Evolutionary conservation across 2,113 vertebrate species (phyloP), one percentile per base, ranked within the genome.

Genomic region (Paratilapia polleni): DNA sequence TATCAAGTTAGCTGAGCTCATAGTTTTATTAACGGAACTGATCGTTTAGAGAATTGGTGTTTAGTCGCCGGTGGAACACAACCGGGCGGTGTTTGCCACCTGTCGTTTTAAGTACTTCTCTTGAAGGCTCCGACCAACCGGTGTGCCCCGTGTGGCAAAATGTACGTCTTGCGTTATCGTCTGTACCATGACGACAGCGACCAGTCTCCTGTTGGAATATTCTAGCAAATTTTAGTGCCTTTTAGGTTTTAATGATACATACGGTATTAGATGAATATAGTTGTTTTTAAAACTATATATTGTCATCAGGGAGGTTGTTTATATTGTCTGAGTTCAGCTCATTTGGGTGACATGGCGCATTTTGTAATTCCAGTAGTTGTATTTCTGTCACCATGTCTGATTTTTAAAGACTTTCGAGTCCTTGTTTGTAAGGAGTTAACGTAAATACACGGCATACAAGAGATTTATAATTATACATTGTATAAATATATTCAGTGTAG

Each of bases 151-250:
- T 86, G 62, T 61, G 6, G 0, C 11, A 85, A 87, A 87, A 6
- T 6, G 56, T 6, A 64, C 83, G 80, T 43, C 24, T 62, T 54
- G 28, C 73, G 20, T 77, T 84, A 47, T 34, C 15, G 7, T 41
- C 20, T 13, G 17, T n/a, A 4, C 56, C 58, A 86, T 93, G 94
- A 95, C 92, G 91, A 64, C 91, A 91, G 17, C 77, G 76, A 34
- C 70, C 81, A 74, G 57, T 52, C 31, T 81, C 80, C 73, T 41
- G 78, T 82, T 89, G 54, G 95, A 96, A 96, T 90, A 93, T 96
- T 96, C 95, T 94, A 94, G 94, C 78, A 93, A 85, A 3, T 49
- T 14, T 54, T 22, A 26, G 8, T 49, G 5, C 20, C 17, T 28
- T 38, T 17, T 56, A 36, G 52, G 10, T 26, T 76, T 24, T n/a